Evolutionary conservation across 2,888 invertebrate genomes (phyloP).

Genomic region (Erebia epiphron): DNA sequence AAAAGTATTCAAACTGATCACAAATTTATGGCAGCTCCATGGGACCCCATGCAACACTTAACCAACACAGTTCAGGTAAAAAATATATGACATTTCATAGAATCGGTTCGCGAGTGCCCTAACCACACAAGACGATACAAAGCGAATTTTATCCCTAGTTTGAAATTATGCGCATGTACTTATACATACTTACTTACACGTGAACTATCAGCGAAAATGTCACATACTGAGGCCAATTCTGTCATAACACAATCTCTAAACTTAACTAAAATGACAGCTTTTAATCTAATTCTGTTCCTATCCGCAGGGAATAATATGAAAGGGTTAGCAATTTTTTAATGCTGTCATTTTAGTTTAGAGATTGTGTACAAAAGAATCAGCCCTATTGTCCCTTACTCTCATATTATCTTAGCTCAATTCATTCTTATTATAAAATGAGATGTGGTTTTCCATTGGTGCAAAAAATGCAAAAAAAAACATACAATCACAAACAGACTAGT

Average conservation of each 20-base stretch:
- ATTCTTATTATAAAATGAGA: conserved; percentile 77
- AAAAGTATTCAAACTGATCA: conserved; percentile 83
- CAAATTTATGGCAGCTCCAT: conserved; percentile 80
- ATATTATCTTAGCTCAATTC: conserved; percentile 67
- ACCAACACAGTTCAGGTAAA: conserved; percentile 64
- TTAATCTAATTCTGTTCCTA: too few species aligned
- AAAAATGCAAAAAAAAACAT: conserved; percentile 67
- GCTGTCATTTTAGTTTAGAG: too few species aligned
- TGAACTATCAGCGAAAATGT: conserved; percentile 68
- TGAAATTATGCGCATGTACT: conserved; percentile 42
- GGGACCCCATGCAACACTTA: conserved; percentile 79
- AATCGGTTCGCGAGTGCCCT: conserved; percentile 62
- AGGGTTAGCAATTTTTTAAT: too few species aligned
- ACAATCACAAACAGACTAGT: conserved; percentile 82
- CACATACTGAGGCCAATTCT: conserved; percentile 54
- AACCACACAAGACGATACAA: conserved; percentile 53
- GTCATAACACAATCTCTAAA: too few species aligned
- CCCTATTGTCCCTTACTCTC: conserved; percentile 57
- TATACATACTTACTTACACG: conserved; percentile 46
- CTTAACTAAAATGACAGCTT: too few species aligned
- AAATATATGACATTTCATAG: conserved; percentile 72
- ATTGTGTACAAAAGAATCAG: too few species aligned
- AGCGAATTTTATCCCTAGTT: conserved; percentile 57
- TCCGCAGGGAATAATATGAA: too few species aligned
- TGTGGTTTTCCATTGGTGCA: conserved; percentile 72